Percentiles rank a stretch among this genome's conserved stretches.
phyloP scores from a whole-genome alignment of 2,113 vertebrate species.

The Circaetus gallicus region DNA sequence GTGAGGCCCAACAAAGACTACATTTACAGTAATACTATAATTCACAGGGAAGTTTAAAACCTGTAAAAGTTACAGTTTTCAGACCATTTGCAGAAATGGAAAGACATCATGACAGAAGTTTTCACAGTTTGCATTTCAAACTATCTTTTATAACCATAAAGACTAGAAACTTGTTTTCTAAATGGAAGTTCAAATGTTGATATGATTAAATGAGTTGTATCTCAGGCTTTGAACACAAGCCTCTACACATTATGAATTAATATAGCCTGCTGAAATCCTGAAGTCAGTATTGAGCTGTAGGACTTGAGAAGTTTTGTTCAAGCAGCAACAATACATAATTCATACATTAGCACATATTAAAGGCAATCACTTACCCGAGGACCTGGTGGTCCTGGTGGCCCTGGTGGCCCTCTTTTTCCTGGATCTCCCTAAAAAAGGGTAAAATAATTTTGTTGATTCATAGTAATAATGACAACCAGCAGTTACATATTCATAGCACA shows the following conservation, averaged over 20 bases:
- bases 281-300: not conserved
- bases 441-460: not conserved
- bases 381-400: conserved; percentile 86
- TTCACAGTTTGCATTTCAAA: not conserved
- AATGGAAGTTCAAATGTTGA: not conserved
- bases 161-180: not conserved
- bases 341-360: not conserved
- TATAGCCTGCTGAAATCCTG: not conserved
- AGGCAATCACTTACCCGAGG: conserved; percentile 79
- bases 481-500: not conserved
- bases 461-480: not conserved
- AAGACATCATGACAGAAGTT: not conserved
- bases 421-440: conserved; percentile 81
- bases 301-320: not conserved
- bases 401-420: conserved; percentile 88
- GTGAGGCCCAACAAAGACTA: not conserved
- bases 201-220: not conserved
- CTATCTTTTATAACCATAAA: not conserved
- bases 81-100: not conserved
- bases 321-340: not conserved
- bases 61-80: not conserved
- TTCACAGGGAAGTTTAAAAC: not conserved
- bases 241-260: not conserved
- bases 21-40: not conserved
- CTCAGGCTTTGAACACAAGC: not conserved